Base-by-base conservation (phyloP, 2,797 vertebrate species). In the Falco biarmicus region DNA sequence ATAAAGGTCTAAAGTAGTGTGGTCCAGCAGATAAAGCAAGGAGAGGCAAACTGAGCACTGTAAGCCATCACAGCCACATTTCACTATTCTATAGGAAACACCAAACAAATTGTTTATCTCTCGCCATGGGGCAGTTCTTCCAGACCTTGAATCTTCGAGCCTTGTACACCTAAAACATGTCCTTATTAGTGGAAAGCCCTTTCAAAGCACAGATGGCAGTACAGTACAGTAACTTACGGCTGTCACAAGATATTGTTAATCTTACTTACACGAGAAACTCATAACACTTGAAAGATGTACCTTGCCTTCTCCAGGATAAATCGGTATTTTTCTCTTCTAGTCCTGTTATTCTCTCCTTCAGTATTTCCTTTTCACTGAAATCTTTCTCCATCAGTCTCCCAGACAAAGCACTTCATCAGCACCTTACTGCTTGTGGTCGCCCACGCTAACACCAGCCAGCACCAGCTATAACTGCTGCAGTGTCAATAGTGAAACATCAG, bases 391-490 rank as follows among this genome's bases (percentile, higher is more conserved):
- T 34, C 64, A 48, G 45, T 65, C 22, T 18, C n/a, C 31, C 29
- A 54, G 54, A 39, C 41, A 68, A 63, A 75, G 69, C 10, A 26
- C 34, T 66, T 54, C 37, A 70, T 32, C 69, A 57, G 43, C 13
- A 39, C 31, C 43, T 39, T 39, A 3, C 8, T 11, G 39, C 39
- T 39, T 39, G 80, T 0, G 4, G 17, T 39, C 3, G 1, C 34
- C 37, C 18, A 21, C 1, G 1, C 15, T 18, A 6, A 47, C 3
- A 54, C 12, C 1, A 11, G 28, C 19, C 3, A 11, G 19, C 6
- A 21, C n/a, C 69, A 39, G 51, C 24, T 37, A 15, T 2, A 11
- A 9, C 59, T n/a, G 18, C 70, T 41, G 66, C 34, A 21, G 9
- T 20, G 60, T 19, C 19, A 25, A 5, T 7, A 64, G 26, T 4